These are phyloP conservation scores for Gobiocypris rarus DNA, from an alignment of 2,113 vertebrate species.

Conservation along the genomic window DNA sequence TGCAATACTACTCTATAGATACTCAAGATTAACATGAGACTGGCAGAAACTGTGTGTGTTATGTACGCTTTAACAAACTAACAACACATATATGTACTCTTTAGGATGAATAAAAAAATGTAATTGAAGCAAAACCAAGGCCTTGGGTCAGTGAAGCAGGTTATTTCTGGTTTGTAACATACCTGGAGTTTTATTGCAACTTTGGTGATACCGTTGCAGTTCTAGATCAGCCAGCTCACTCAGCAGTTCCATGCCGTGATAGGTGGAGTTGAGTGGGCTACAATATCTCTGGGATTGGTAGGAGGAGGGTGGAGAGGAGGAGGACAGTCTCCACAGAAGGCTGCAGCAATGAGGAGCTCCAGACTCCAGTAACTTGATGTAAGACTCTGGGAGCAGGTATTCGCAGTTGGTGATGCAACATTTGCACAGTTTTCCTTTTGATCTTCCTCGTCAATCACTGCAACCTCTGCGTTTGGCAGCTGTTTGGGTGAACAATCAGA, in stretches of 20 bases:
- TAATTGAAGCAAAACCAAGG: background rate
- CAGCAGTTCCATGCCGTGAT: conserved; percentile 90
- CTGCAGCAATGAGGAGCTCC: conserved; percentile 89
- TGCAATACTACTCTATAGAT: no score
- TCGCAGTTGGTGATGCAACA: conserved; percentile 25
- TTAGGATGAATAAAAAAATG: no score
- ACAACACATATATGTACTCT: background rate
- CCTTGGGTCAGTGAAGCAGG: background rate
- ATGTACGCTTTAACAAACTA: no score
- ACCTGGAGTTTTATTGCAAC: conserved; percentile 75
- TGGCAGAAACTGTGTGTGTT: no score
- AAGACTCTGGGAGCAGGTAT: conserved; percentile 54
- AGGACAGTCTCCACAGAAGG: conserved; percentile 83
- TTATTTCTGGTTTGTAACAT: conserved; percentile 55
- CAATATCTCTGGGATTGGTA: conserved; percentile 58
- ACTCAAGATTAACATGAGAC: no score
- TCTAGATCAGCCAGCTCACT: conserved; percentile 93
- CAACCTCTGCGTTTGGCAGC: conserved; percentile 6
- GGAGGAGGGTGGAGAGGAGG: conserved; percentile 64
- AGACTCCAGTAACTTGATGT: conserved; percentile 83
- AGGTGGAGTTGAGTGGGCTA: conserved; percentile 70
- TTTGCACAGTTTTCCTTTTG: background rate
- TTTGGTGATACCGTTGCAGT: conserved; percentile 75
- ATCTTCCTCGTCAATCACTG: conserved; percentile 17
- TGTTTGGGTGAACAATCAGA: conserved; percentile 20